phyloP scores from a whole-genome alignment of 2,797 vertebrate species.

The Sarcoramphus papa region DNA sequence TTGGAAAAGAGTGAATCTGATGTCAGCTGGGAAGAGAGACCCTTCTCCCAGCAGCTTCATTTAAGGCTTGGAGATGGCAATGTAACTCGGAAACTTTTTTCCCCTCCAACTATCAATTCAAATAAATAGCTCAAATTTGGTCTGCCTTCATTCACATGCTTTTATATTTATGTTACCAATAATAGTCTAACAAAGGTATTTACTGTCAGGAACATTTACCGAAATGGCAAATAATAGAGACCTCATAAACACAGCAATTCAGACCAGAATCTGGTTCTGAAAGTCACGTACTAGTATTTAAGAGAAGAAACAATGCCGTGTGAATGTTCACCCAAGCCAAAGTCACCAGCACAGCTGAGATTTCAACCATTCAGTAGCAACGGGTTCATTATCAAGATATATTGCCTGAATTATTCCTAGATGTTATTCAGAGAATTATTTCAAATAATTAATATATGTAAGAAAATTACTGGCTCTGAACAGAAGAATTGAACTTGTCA shows the following conservation, averaged over 20 bases:
- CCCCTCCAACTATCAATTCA: neutral
- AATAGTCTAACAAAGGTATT: conserved; percentile 32
- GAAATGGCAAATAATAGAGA: conserved; percentile 31
- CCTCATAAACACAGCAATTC: conserved; percentile 18
- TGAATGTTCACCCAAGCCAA: conserved; percentile 17
- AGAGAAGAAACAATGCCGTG: conserved; percentile 59
- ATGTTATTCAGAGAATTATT: conserved; percentile 58
- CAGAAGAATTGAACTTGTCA: conserved; percentile 60
- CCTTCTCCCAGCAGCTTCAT: neutral
- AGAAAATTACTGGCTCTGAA: conserved; percentile 51
- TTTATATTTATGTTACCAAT: conserved; percentile 14
- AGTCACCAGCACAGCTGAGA: conserved; percentile 39
- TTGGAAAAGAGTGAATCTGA: neutral
- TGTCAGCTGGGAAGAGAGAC: neutral
- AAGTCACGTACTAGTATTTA: conserved; percentile 54
- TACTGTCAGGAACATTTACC: conserved; percentile 3
- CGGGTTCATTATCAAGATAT: conserved; percentile 42
- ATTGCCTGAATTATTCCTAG: conserved; percentile 56
- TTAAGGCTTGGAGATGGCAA: neutral
- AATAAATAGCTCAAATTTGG: neutral
- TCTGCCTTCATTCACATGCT: neutral
- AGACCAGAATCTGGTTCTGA: conserved; percentile 43
- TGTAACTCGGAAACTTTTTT: neutral
- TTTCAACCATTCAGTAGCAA: conserved; percentile 42
- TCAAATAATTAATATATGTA: conserved; percentile 63